Conservation (phyloP, 1,140 invertebrate genomes). For the Penaeus vannamei region DNA sequence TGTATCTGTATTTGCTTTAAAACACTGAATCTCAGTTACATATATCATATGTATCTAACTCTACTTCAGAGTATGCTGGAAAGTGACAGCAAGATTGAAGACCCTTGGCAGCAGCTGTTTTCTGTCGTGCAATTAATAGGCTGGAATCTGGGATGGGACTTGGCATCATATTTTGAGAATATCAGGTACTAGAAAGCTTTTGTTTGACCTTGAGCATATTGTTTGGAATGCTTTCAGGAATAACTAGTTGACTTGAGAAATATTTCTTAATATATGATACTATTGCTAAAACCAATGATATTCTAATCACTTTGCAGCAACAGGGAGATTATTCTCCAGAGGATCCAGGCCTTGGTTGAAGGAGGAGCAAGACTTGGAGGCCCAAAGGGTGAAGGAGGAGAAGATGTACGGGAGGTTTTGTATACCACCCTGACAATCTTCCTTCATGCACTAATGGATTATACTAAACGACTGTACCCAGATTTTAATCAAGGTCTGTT, state of each 20-base stretch:
- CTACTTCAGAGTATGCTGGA: conserved; percentile 49
- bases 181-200: conserved; percentile 37
- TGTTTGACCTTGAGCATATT: not conserved
- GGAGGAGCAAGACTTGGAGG: conserved; percentile 52
- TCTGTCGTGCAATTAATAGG: conserved; percentile 59
- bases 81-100: conserved; percentile 58
- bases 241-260: too few species aligned
- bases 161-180: conserved; percentile 52
- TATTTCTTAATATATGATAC: not conserved
- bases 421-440: conserved; percentile 64
- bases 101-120: conserved; percentile 63
- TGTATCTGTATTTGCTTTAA: not conserved
- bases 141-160: conserved; percentile 64
- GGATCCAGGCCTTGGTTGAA: conserved; percentile 60
- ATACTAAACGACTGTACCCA: conserved; percentile 61
- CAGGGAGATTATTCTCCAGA: conserved; percentile 64
- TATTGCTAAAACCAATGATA: not conserved
- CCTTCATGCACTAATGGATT: conserved; percentile 66
- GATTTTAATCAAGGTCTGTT: conserved; percentile 57
- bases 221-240: too few species aligned
- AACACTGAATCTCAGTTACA: not conserved
- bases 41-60: not conserved
- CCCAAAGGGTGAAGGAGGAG: conserved; percentile 61
- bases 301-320: conserved; percentile 23
- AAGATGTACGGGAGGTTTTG: conserved; percentile 63